A percentile compares a stretch with the other conserved stretches of the same genome.
Evolutionary conservation across 2,888 invertebrate species (phyloP).

Genomic region (Hofmannophila pseudospretella): DNA sequence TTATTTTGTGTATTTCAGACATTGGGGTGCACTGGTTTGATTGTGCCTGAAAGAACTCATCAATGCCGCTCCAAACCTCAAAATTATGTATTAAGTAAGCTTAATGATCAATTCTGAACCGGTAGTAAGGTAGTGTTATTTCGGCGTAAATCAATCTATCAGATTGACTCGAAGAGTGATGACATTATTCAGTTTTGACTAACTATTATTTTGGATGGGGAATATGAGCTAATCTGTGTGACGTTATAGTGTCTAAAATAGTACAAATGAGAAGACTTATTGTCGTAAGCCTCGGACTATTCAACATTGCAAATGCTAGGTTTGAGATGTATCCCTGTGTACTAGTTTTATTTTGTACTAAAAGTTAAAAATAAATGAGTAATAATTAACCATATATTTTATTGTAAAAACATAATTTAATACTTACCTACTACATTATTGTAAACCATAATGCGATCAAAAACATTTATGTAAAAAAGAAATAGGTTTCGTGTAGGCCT

Average conservation of each 20-base stretch:
- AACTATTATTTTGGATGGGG: conserved; percentile 65
- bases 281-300: conserved; percentile 78
- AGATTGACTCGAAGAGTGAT: conserved; percentile 68
- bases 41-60: conserved; percentile 72
- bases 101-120: conserved; percentile 57
- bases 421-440: too few species aligned
- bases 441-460: too few species aligned
- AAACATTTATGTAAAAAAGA: too few species aligned
- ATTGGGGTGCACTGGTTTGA: conserved; percentile 73
- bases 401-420: too few species aligned
- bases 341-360: conserved; percentile 80
- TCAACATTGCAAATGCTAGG: conserved; percentile 78
- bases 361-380: conserved; percentile 78
- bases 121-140: conserved; percentile 54
- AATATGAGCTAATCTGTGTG: conserved; percentile 73
- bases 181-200: conserved; percentile 75
- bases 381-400: conserved; percentile 42
- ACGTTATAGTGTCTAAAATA: conserved; percentile 78
- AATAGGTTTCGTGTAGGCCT: too few species aligned
- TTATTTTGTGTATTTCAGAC: conserved; percentile 54
- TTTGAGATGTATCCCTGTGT: conserved; percentile 79
- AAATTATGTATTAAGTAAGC: conserved; percentile 66
- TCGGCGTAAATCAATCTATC: conserved; percentile 44
- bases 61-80: conserved; percentile 77
- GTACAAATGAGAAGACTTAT: conserved; percentile 80